Base-by-base conservation (phyloP, 2,113 vertebrate species). In the Chloropsis hardwickii region DNA sequence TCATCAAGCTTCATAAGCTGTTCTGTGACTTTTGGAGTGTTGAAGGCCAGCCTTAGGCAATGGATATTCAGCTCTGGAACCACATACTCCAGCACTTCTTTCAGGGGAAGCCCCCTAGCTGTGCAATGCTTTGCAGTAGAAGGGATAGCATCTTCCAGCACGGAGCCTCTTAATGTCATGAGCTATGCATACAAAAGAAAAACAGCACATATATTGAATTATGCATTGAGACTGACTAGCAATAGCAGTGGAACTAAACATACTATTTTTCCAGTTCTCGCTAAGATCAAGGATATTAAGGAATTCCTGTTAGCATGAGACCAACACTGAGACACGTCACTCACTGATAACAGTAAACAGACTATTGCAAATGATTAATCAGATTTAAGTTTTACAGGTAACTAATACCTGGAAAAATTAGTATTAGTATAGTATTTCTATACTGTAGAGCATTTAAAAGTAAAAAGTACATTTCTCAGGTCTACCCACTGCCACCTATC, bases 1-100 rank as follows among this genome's bases (percentile, higher is more conserved):
- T 99, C 99, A 78, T 99, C 99, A 94, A 99, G 97, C 77, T 99
- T 99, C 99, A 99, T 99, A 86, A 99, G 98, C 86, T 99, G 99
- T 87, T 99, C 99, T 2, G 99, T 99, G 95, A 99, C 99, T 97
- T 99, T 99, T 7, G 99, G 99, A 6, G 99, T 99, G 97, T 99
- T 99, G 97, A 99, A 99, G 89, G 99, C 99, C 97, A 99, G 94
- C 57, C 99, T 97, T 53, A 99, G 98, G 95, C 99, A 99, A 89
- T 99, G 98, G 64, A 99, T 98, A 14, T 98, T 99, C 97, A 99
- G 97, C 97, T 99, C 99, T 4, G 99, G 99, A 81, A 99, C 98
- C 53, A 99, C 98, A 17, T 98, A 98, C 88, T 99, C 99, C 82
- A 99, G 95, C 29, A 99, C 99, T 94, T 99, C 99, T 93, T 99